Conservation (phyloP, 2,797 vertebrate species). For the Tiaroga cobitis region DNA sequence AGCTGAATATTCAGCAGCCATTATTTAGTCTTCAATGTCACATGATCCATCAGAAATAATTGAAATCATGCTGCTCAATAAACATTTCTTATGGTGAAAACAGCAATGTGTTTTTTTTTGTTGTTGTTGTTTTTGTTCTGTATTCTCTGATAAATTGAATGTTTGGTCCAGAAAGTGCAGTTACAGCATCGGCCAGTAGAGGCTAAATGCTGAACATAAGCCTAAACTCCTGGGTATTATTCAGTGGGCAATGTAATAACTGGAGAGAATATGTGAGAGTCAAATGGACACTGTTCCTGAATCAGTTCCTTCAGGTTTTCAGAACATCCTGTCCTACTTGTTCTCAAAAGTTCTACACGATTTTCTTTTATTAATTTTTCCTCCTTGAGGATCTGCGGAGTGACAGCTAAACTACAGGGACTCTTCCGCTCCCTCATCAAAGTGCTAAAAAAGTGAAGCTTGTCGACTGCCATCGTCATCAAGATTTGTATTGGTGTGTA, state of each 20-base stretch:
- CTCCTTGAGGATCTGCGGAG: slow-evolving; percentile 15
- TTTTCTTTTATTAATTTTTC: not conserved
- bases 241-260: not conserved
- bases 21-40: not conserved
- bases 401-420: slow-evolving; percentile 37
- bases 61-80: too few species aligned
- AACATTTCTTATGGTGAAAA: too few species aligned
- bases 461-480: not conserved
- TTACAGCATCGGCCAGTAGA: not conserved
- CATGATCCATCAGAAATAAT: too few species aligned
- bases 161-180: not conserved
- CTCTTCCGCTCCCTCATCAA: slow-evolving; percentile 14
- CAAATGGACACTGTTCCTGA: not conserved
- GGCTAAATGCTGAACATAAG: not conserved
- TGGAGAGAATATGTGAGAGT: not conserved
- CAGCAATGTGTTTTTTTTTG: too few species aligned
- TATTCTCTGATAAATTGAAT: not conserved
- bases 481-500: not conserved
- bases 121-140: too few species aligned
- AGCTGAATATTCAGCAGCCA: not conserved
- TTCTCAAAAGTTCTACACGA: slow-evolving; percentile 35
- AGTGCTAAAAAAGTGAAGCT: slow-evolving; percentile 7
- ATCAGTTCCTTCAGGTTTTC: slow-evolving; percentile 10
- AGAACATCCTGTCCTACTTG: slow-evolving; percentile 22
- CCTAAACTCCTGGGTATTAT: not conserved